Evolutionary conservation across 2,888 invertebrate genomes (phyloP).

Genomic region (Microctonus hyperodae): DNA sequence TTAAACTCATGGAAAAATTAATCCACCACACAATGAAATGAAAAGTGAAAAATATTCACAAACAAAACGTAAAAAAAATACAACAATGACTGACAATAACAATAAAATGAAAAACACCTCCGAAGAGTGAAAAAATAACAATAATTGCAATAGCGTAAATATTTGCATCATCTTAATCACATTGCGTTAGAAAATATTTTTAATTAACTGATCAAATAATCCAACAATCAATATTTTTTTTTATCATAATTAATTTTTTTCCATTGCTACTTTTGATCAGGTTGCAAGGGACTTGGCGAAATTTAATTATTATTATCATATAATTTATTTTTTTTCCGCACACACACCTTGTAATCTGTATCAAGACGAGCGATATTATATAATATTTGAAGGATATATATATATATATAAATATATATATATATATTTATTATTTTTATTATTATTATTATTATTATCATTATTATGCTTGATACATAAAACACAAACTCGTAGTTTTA

Average conservation of each 20-base stretch:
- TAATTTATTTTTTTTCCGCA: neutral
- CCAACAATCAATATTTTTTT: neutral
- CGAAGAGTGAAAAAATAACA: neutral
- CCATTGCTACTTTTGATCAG: constrained; percentile 60
- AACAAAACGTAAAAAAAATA: neutral
- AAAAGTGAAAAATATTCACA: neutral
- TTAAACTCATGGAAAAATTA: constrained; percentile 56
- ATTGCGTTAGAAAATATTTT: neutral
- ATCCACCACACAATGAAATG: too few relatives aligned
- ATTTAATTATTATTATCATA: neutral
- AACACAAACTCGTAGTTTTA: neutral
- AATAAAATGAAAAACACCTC: constrained; percentile 17
- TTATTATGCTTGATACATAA: neutral
- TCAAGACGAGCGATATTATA: constrained; percentile 62
- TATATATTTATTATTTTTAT: neutral
- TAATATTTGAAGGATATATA: constrained; percentile 53
- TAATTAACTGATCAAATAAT: constrained; percentile 10
- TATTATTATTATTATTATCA: neutral
- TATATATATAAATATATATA: too few relatives aligned
- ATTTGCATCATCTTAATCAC: constrained; percentile 21
- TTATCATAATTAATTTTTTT: constrained; percentile 52
- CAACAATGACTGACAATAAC: constrained; percentile 10
- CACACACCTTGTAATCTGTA: constrained; percentile 57
- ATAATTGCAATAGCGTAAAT: neutral
- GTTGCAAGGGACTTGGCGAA: constrained; percentile 52